Base-by-base conservation (phyloP, 2,888 invertebrate species). In the Drosophila anomelani region DNA sequence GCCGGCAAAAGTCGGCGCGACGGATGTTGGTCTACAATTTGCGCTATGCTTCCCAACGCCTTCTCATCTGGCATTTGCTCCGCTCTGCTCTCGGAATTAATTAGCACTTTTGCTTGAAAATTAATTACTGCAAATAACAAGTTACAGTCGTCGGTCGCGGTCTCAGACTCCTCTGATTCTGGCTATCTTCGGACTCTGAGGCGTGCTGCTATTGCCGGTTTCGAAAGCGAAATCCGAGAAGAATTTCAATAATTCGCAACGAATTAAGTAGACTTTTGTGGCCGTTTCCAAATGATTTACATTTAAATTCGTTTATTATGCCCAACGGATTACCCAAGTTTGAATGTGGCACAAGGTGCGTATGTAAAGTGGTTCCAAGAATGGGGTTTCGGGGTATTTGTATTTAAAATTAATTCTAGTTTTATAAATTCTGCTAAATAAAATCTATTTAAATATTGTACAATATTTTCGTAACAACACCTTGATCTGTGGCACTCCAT, bases 41-140 rank as follows among this genome's bases (percentile, higher is more conserved):
- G 60, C 76, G 70, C 58, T 53, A 44, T 49, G 59, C 60, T 60
- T 53, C 75, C 75, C 84, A 67, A 84, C 81, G 86, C 85, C 81
- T 79, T 81, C 51, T 53, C 87, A 77, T 77, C 88, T 71, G 63
- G 47, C 62, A 64, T 64, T 64, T 64, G 57, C 71, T 26, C 68
- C 62, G 55, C 63, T 62, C 57, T 51, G 71, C 78, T 61, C 80
- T 80, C 77, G 76, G 84, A 84, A 84, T 88, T 85, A 85, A 85
- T 85, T 88, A 85, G 85, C 89, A 88, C 84, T 88, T 63, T 86
- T 73, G 84, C 73, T 67, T 79, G 64, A 76, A 88, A 85, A 85
- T 85, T 85, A 85, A 88, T 85, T 85, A 85, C 87, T 67, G 67
- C 79, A 85, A 85, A 85, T 85, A 88, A 85, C 84, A 88, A 86